Conservation (phyloP, 2,888 invertebrate species). For the Nymphalis urticae region DNA sequence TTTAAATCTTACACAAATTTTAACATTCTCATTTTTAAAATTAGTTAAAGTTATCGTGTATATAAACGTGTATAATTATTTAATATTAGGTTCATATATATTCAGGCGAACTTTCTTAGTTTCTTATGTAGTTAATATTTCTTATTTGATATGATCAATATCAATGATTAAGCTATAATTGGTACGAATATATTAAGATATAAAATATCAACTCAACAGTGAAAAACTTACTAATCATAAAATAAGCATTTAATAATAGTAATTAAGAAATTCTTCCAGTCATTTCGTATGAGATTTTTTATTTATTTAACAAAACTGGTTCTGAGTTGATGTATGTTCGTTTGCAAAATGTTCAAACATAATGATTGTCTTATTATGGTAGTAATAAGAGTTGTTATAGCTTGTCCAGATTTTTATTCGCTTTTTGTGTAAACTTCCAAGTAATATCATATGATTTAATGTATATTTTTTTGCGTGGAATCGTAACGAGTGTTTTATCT, state of each 20-base stretch:
- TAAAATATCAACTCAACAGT: background rate
- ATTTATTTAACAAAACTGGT: background rate
- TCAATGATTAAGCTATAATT: background rate
- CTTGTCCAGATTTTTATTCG: background rate
- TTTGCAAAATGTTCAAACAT: background rate
- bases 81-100: no score
- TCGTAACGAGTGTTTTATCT: constrained; percentile 6
- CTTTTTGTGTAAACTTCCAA: constrained; percentile 1
- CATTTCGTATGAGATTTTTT: background rate
- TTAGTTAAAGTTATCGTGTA: no score
- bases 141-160: no score
- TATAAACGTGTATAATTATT: no score
- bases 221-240: background rate
- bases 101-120: no score
- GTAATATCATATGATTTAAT: constrained; percentile 6
- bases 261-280: constrained; percentile 2
- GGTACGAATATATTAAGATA: background rate
- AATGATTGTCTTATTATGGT: background rate
- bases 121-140: no score
- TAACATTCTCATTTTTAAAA: no score
- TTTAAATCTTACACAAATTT: no score
- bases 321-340: background rate
- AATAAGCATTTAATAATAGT: background rate
- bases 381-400: background rate
- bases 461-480: background rate